Conservation (phyloP, 2,888 invertebrate species). For the Phengaris arion region DNA sequence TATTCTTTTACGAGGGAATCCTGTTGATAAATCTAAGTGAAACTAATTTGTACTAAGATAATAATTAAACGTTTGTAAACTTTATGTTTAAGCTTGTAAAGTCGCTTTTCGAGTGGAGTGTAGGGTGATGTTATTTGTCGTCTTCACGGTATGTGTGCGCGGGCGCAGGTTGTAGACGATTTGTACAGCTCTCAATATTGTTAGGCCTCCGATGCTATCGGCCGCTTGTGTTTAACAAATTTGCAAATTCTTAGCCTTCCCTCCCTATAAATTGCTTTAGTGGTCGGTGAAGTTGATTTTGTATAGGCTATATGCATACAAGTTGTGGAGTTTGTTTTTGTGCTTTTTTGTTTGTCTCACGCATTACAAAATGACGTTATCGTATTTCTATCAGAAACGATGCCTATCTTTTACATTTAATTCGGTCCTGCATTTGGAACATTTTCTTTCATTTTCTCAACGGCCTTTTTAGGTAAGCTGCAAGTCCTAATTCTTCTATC, state of each 20-base stretch:
- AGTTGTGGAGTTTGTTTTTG: constrained; percentile 10
- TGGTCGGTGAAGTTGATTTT: constrained; percentile 11
- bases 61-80: background rate
- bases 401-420: background rate
- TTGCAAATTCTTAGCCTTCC: constrained; percentile 25
- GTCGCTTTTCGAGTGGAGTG: background rate
- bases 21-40: constrained; percentile 19
- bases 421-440: background rate
- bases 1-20: constrained; percentile 22
- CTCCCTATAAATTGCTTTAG: constrained; percentile 22
- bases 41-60: constrained; percentile 21
- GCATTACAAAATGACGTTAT: constrained; percentile 2
- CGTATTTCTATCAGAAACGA: background rate
- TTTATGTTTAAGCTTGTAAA: background rate
- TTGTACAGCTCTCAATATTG: constrained; percentile 47
- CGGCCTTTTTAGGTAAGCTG: background rate
- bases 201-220: constrained; percentile 27
- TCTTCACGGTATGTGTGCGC: constrained; percentile 58
- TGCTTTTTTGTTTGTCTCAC: background rate
- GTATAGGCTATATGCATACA: constrained; percentile 12
- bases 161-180: constrained; percentile 53
- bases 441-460: background rate
- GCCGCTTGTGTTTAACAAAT: constrained; percentile 25
- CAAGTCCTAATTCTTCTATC: background rate
- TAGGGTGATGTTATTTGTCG: constrained; percentile 34